A percentile compares a stretch with the other conserved stretches of the same genome.
phyloP scores from a whole-genome alignment of 2,888 invertebrate species.

The Ichneumoninae sp. region DNA sequence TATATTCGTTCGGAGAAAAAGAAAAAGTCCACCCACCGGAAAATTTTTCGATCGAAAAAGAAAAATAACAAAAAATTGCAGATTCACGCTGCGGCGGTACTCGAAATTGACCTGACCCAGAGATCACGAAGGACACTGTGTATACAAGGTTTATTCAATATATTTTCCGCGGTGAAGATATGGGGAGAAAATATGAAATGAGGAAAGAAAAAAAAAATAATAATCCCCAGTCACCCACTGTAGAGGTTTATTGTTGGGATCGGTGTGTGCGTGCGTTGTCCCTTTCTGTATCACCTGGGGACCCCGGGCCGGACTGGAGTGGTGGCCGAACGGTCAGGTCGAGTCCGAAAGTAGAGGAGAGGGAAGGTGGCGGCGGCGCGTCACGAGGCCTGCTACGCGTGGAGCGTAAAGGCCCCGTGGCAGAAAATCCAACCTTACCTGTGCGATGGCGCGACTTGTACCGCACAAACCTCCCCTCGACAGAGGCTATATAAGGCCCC shows the following conservation, averaged over 20 bases:
- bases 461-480: conserved; percentile 67
- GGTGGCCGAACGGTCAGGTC: conserved; percentile 70
- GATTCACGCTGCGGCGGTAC: conserved; percentile 17
- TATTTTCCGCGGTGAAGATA: conserved; percentile 9
- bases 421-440: conserved; percentile 56
- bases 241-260: conserved; percentile 18
- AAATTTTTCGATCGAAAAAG: conserved; percentile 33
- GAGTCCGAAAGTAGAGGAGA: conserved; percentile 53
- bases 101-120: conserved; percentile 13
- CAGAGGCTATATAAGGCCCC: conserved; percentile 82
- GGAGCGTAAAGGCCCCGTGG: conserved; percentile 46
- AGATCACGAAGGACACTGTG: background rate
- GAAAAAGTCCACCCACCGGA: conserved; percentile 37
- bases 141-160: conserved; percentile 32
- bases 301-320: conserved; percentile 50
- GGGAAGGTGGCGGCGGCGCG: conserved; percentile 57
- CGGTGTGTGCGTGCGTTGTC: background rate
- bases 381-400: conserved; percentile 50
- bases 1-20: conserved; percentile 12
- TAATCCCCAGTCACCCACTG: conserved; percentile 15
- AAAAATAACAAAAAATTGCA: conserved; percentile 37
- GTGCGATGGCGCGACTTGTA: conserved; percentile 25
- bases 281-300: conserved; percentile 58
- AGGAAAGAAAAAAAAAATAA: conserved; percentile 26
- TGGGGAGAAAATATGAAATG: conserved; percentile 17